Conservation (phyloP, 1,140 invertebrate species). For the Caenorhabditis briggsae region DNA sequence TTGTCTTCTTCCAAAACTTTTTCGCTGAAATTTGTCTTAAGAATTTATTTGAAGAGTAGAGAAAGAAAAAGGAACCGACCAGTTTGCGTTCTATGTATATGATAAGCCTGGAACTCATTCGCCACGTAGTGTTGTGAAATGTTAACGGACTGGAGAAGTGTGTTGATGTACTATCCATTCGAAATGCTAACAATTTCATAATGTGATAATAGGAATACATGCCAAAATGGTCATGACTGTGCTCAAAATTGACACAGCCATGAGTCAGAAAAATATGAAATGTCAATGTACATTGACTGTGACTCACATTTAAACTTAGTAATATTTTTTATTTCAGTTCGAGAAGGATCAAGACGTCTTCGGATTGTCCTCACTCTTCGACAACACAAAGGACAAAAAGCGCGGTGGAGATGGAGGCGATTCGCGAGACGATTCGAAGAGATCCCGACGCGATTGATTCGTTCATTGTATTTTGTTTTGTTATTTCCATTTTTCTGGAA, state of each 20-base stretch:
- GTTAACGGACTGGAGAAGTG: too few relatives aligned
- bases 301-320: not conserved
- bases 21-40: not conserved
- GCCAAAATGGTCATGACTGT: constrained; percentile 15
- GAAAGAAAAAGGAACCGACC: not conserved
- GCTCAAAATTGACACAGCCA: not conserved
- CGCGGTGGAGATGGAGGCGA: constrained; percentile 66
- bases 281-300: not conserved
- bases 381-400: constrained; percentile 84
- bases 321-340: constrained; percentile 83
- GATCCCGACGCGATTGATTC: constrained; percentile 14
- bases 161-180: not conserved
- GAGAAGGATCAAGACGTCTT: constrained; percentile 93
- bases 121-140: not conserved
- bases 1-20: not conserved
- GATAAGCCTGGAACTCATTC: not conserved
- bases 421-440: constrained; percentile 39
- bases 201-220: constrained; percentile 2
- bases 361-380: constrained; percentile 96
- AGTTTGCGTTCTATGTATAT: not conserved
- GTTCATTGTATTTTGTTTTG: not conserved
- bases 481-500: not conserved
- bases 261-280: constrained; percentile 42
- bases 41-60: not conserved
- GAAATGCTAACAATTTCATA: constrained; percentile 46